Conservation (phyloP, 1,140 invertebrate genomes). For the Orussus abietinus region DNA sequence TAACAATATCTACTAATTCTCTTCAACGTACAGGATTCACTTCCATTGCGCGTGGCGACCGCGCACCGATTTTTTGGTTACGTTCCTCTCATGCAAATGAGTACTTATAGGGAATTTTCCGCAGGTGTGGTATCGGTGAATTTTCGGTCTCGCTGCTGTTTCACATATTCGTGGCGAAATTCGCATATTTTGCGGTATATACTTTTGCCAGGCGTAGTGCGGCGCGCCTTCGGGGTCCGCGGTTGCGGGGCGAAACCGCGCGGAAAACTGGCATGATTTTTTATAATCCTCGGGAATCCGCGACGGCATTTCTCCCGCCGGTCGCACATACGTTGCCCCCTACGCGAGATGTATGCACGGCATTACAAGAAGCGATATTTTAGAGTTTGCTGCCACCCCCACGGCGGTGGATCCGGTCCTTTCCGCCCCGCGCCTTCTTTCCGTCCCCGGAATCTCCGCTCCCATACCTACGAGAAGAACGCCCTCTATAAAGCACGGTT, state of each 20-base stretch:
- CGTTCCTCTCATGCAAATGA: no score
- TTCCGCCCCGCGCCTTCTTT: no score
- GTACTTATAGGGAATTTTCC: no score
- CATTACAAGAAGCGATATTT: slow-evolving; percentile 45
- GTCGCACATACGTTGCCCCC: slow-evolving; percentile 10
- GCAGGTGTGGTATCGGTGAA: no score
- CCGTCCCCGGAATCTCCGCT: no score
- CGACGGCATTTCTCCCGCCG: slow-evolving; percentile 8
- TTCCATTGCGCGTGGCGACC: no score
- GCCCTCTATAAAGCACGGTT: slow-evolving; percentile 36
- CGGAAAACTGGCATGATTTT: slow-evolving; percentile 19
- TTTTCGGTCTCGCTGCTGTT: no score
- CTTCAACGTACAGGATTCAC: no score
- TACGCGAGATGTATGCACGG: slow-evolving; percentile 31
- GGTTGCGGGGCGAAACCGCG: slow-evolving; percentile 10
- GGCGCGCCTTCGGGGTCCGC: background rate
- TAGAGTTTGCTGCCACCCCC: slow-evolving; percentile 30
- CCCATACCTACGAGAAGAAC: slow-evolving; percentile 27
- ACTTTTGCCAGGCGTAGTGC: background rate
- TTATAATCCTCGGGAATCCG: slow-evolving; percentile 20
- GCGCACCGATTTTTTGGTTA: no score
- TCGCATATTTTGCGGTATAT: background rate
- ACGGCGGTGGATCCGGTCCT: no score
- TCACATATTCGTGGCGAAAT: no score
- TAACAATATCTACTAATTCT: no score